A percentile compares a stretch with the other conserved stretches of the same genome.
phyloP scores from a whole-genome alignment of 2,797 vertebrate genomes.

The Fistularia tabacaria region DNA sequence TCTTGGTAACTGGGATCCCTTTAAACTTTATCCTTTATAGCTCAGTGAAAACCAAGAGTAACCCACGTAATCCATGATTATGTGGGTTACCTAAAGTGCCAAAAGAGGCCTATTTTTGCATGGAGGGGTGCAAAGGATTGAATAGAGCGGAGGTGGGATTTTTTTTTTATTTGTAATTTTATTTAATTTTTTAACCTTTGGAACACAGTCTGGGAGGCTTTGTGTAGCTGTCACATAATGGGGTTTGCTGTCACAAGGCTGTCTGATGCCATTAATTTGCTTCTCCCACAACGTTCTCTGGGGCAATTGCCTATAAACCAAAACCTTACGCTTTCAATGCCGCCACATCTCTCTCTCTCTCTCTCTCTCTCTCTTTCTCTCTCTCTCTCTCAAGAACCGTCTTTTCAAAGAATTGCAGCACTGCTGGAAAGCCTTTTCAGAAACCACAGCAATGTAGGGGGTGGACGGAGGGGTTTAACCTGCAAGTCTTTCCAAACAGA shows the following conservation, averaged over 20 bases:
- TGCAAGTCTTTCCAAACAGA: slow-evolving; percentile 46
- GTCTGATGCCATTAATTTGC: slow-evolving; percentile 67
- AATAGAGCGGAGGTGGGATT: slow-evolving; percentile 19
- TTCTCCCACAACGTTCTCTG: slow-evolving; percentile 41
- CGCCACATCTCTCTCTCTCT: slow-evolving; percentile 19
- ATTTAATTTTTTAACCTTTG: slow-evolving; percentile 34
- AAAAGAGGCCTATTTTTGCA: slow-evolving; percentile 26
- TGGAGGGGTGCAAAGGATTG: slow-evolving; percentile 14
- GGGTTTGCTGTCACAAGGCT: slow-evolving; percentile 61
- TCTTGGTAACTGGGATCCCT: no score
- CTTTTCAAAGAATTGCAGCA: slow-evolving; percentile 47
- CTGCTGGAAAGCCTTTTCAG: slow-evolving; percentile 57
- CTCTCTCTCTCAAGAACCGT: slow-evolving; percentile 19
- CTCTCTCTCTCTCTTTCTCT: slow-evolving; percentile 6
- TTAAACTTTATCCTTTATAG: slow-evolving; percentile 3
- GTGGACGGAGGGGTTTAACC: slow-evolving; percentile 45
- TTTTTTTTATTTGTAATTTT: slow-evolving; percentile 26
- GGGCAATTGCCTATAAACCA: slow-evolving; percentile 30
- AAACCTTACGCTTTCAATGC: slow-evolving; percentile 36
- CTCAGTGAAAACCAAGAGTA: slow-evolving; percentile 2
- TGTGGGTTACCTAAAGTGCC: slow-evolving; percentile 27
- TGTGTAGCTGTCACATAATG: slow-evolving; percentile 47
- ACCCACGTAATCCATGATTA: slow-evolving; percentile 21
- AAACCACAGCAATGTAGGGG: slow-evolving; percentile 38
- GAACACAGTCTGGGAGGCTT: slow-evolving; percentile 38